Base-by-base conservation (phyloP, 2,888 invertebrate genomes). In the Lycaena phlaeas region DNA sequence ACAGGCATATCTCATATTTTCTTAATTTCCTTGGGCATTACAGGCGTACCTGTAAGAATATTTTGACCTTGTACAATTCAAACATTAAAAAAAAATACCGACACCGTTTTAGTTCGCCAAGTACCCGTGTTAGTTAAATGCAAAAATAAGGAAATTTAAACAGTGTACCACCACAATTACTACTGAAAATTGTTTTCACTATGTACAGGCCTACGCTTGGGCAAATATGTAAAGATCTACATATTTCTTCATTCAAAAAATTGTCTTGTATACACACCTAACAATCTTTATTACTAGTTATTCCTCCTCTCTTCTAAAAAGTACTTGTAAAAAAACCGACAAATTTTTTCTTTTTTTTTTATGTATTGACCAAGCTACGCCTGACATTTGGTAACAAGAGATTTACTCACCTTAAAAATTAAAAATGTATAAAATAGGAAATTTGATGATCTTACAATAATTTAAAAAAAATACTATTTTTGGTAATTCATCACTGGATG, bases 1-100 rank as follows among this genome's bases (percentile, higher is more conserved):
- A 47, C 54, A 61, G 64, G 59, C 63, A 63, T 65, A n/a, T 60
- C 60, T 43, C 38, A 61, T 50, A 68, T 72, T 63, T 69, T 75
- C 70, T 64, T 68, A 68, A 63, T 62, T 63, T 65, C 69, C 68
- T 46, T 61, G 67, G 51, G 71, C 64, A 64, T 69, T 78, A 82
- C 61, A 81, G 75, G 53, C 61, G 77, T 69, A 79, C 81, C 81
- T 81, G 82, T 51, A 75, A 79, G 70, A 61, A 77, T 65, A 77
- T 44, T 36, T 38, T 38, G 43, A 44, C 44, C 28, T 45, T 45
- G 38, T 42, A 39, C 29, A 44, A 36, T 28, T 40, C 17, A 44
- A 41, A 42, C 17, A 38, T 28, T 37, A 41, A 41, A 41, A 25
- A 43, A 38, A 25, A 45, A 42, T 22, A 57, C 63, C 64, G 49